Evolutionary conservation across 2,113 vertebrate species (phyloP), one percentile per base, ranked within the genome.

Genomic region (Quiscalus mexicanus): DNA sequence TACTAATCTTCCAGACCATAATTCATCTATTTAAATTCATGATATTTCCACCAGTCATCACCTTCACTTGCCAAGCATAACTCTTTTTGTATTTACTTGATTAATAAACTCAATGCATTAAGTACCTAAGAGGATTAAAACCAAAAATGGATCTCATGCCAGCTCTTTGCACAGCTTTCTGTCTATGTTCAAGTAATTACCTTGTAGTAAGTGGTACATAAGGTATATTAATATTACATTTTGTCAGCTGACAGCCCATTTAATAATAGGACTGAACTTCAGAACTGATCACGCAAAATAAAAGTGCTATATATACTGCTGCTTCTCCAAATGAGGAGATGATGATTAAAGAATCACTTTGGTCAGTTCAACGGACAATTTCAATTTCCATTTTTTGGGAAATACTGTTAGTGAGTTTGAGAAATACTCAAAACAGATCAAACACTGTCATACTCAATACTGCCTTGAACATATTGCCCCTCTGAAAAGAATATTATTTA

Each of bases 91-190:
- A 92, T 90, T 86, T 88, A 44, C n/a, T 63, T 83, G 49, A 87
- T 58, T 88, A 88, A 89, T 86, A 92, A 92, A 92, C 31, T 70
- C 67, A 92, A 94, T 55, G 60, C 59, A 70, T 65, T 35, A 74
- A 89, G 67, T 41, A 86, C 11, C 21, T 75, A 91, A 95, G 53
- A 87, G 69, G 69, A 95, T 89, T 96, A 91, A 91, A 91, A 74
- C 4, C 33, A 84, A 42, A 89, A 93, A 81, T 60, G 44, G 56
- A 91, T 94, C 56, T 84, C 44, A 75, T 71, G 15, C 15, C 53
- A 82, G 35, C 68, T 84, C 77, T 44, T 56, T 27, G 37, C 27
- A 60, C 69, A 67, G 52, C 49, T 78, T 93, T 95, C 47, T 80
- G 49, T 41, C 69, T 81, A 21, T 23, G 50, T 50, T 77, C 37